Evolutionary conservation across 1,140 invertebrate genomes (phyloP).

Genomic region (Calephelis nemesis): DNA sequence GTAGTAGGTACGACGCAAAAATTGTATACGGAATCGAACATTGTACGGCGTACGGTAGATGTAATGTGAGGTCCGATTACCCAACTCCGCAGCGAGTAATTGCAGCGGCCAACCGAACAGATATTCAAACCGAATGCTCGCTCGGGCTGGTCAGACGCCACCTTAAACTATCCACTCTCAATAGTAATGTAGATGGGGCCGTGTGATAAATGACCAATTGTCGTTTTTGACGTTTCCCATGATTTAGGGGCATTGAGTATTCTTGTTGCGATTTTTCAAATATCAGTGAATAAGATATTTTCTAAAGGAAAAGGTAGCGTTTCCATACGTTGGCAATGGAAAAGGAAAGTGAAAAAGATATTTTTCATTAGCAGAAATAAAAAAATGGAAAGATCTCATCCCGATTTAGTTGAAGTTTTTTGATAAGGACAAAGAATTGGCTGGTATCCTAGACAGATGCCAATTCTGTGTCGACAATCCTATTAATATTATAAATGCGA

Average conservation of each 20-base stretch:
- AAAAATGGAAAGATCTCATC: neutral
- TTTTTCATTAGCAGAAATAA: neutral
- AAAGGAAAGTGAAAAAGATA: too few relatives aligned
- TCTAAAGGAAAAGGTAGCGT: too few relatives aligned
- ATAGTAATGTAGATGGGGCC: slow-evolving; percentile 10
- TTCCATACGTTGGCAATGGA: neutral
- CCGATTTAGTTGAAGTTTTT: neutral
- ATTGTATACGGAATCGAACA: too few relatives aligned
- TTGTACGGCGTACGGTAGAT: too few relatives aligned
- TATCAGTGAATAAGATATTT: neutral
- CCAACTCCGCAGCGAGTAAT: too few relatives aligned
- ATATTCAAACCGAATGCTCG: neutral
- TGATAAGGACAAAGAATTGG: too few relatives aligned
- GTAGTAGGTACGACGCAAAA: too few relatives aligned
- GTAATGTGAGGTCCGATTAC: too few relatives aligned
- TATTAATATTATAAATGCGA: too few relatives aligned
- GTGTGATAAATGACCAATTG: slow-evolving; percentile 13
- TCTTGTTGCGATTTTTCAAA: slow-evolving; percentile 9
- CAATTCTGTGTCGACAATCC: too few relatives aligned
- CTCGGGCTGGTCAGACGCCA: neutral
- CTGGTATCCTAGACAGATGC: too few relatives aligned
- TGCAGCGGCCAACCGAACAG: too few relatives aligned
- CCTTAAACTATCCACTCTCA: slow-evolving; percentile 9
- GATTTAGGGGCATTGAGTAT: slow-evolving; percentile 11
- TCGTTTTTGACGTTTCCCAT: slow-evolving; percentile 15